phyloP scores from a whole-genome alignment of 2,113 vertebrate species.

The Lamprologus lemairii region DNA sequence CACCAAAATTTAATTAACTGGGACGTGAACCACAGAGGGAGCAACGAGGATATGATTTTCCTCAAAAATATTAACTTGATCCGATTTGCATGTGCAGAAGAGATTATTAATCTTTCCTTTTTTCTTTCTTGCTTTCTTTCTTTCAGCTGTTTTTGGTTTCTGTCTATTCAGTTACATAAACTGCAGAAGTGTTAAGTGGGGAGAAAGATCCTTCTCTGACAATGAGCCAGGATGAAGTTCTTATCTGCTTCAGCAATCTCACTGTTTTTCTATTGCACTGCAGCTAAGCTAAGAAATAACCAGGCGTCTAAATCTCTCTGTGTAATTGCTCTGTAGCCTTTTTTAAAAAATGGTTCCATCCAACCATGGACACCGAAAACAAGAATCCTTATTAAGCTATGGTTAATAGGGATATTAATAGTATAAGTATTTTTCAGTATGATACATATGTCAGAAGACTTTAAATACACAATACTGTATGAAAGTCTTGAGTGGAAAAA shows the following conservation, averaged over 20 bases:
- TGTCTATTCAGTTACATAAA: neutral
- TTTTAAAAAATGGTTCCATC: neutral
- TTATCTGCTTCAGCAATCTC: conserved; percentile 25
- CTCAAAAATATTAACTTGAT: neutral
- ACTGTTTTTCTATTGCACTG: conserved; percentile 26
- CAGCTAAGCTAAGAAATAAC: conserved; percentile 31
- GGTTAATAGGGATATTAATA: neutral
- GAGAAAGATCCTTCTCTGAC: neutral
- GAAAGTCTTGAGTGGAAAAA: neutral
- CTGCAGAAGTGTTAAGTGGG: neutral
- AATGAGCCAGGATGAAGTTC: neutral
- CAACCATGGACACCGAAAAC: neutral
- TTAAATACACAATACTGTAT: neutral
- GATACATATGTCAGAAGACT: neutral
- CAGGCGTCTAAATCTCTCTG: neutral
- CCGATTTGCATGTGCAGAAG: neutral
- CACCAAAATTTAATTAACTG: conserved; percentile 11
- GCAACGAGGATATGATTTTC: neutral
- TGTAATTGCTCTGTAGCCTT: conserved; percentile 5
- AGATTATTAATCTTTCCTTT: neutral
- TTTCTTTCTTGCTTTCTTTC: neutral
- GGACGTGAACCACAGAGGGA: neutral
- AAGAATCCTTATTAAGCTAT: neutral
- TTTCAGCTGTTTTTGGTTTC: neutral
- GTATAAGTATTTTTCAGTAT: neutral